A percentile compares a stretch with the other conserved stretches of the same genome.
Evolutionary conservation across 2,797 vertebrate genomes (phyloP).

Genomic region (Triplophysa yarkandensis): DNA sequence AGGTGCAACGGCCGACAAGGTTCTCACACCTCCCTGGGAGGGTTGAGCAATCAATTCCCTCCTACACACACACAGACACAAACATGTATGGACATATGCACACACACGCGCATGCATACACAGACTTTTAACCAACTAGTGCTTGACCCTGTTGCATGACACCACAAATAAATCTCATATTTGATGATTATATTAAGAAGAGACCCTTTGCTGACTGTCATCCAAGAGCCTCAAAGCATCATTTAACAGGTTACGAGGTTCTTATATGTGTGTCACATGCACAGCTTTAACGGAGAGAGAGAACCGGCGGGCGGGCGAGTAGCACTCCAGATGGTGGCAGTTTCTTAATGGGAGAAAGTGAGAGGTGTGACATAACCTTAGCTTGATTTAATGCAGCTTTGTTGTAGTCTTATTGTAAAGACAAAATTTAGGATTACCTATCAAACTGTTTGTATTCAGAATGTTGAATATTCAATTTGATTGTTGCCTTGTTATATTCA

Average conservation of each 20-base stretch:
- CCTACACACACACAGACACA: conserved; percentile 22
- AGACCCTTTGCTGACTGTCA: conserved; percentile 30
- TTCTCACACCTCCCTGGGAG: conserved; percentile 49
- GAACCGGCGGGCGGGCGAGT: conserved; percentile 39
- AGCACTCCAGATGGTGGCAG: conserved; percentile 42
- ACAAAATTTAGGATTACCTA: neutral
- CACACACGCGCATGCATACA: neutral
- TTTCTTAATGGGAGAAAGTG: conserved; percentile 48
- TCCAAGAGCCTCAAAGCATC: neutral
- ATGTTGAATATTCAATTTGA: neutral
- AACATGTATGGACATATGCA: conserved; percentile 17
- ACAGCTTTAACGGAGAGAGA: conserved; percentile 33
- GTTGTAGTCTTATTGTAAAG: neutral
- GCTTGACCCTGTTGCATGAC: conserved; percentile 16
- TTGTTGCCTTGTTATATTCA: neutral
- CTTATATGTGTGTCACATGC: conserved; percentile 9
- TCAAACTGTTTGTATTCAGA: neutral
- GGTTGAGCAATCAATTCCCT: conserved; percentile 46
- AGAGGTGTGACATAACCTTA: conserved; percentile 34
- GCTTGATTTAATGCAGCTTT: conserved; percentile 26
- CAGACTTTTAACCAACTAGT: neutral
- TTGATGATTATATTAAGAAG: conserved; percentile 34
- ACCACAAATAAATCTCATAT: conserved; percentile 16
- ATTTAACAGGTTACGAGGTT: neutral
- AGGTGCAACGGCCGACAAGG: conserved; percentile 36